A percentile compares a stretch with the other conserved stretches of the same genome.
These are phyloP conservation scores for Morelia viridis DNA, from an alignment of 2,797 vertebrate genomes.

Conservation along the genomic window DNA sequence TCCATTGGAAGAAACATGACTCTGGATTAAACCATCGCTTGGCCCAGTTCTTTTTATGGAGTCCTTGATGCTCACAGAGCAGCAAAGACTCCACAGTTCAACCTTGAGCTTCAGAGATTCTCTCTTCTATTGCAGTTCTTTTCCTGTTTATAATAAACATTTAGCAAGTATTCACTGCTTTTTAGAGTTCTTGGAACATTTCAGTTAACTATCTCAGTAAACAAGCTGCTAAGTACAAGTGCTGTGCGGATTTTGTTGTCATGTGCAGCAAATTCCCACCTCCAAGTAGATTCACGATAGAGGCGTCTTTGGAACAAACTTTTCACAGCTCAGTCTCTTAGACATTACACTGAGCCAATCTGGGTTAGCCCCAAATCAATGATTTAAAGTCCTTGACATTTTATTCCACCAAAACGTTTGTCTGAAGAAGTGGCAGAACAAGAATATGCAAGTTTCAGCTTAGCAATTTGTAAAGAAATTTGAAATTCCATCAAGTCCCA, in stretches of 20 bases:
- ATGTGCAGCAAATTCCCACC: neutral
- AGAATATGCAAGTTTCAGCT: conserved; percentile 31
- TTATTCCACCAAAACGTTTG: neutral
- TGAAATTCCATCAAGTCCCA: conserved; percentile 49
- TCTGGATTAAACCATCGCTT: neutral
- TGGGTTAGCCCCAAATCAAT: conserved; percentile 6
- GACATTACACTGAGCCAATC: neutral
- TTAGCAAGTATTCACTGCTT: neutral
- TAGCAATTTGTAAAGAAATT: conserved; percentile 52
- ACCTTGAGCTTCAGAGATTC: no score
- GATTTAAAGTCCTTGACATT: conserved; percentile 39
- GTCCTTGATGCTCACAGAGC: no score
- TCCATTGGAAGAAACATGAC: neutral
- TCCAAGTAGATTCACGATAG: neutral
- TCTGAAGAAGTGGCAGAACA: neutral
- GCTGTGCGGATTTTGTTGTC: no score
- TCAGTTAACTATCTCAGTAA: neutral
- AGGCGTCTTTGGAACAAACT: no score
- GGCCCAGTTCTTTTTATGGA: no score
- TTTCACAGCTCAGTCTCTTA: neutral
- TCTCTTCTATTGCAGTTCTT: neutral
- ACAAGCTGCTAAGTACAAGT: neutral
- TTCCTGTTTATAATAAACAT: neutral
- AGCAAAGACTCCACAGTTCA: no score
- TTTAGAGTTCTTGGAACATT: neutral